These are phyloP conservation scores for Frankliniella fusca DNA, from an alignment of 2,888 invertebrate genomes.

Conservation along the genomic window DNA sequence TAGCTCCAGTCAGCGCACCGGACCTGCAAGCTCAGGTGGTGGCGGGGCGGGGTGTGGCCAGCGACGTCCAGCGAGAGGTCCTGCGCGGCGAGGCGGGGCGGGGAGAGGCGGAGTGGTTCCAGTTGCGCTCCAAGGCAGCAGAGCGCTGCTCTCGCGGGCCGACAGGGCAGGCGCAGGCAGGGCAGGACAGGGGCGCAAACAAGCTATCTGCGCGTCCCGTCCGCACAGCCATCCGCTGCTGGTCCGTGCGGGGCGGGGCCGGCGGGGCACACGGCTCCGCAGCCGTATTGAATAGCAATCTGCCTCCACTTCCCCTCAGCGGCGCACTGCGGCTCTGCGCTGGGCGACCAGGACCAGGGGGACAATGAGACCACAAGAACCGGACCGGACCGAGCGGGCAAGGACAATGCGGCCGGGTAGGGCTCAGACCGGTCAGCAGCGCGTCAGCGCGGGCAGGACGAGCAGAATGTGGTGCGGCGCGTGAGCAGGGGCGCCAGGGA, in stretches of 20 bases:
- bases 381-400: too few relatives aligned
- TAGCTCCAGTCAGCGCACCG: not conserved
- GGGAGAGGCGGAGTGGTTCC: not conserved
- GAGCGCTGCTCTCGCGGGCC: not conserved
- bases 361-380: too few relatives aligned
- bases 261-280: not conserved
- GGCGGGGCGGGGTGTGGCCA: not conserved
- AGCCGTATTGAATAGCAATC: not conserved
- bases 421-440: too few relatives aligned
- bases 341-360: too few relatives aligned
- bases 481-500: too few relatives aligned
- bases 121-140: not conserved
- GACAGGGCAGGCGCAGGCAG: not conserved
- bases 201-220: too few relatives aligned
- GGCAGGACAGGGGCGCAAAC: not conserved
- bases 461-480: too few relatives aligned
- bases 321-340: too few relatives aligned
- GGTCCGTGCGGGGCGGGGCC: not conserved
- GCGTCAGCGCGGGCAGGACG: too few relatives aligned
- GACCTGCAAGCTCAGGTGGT: not conserved
- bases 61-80: not conserved
- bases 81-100: not conserved
- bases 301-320: not conserved
- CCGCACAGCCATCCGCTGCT: too few relatives aligned
- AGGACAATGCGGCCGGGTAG: too few relatives aligned